Evolutionary conservation across 2,888 invertebrate species (phyloP).

Genomic region (Cyclophora punctaria): DNA sequence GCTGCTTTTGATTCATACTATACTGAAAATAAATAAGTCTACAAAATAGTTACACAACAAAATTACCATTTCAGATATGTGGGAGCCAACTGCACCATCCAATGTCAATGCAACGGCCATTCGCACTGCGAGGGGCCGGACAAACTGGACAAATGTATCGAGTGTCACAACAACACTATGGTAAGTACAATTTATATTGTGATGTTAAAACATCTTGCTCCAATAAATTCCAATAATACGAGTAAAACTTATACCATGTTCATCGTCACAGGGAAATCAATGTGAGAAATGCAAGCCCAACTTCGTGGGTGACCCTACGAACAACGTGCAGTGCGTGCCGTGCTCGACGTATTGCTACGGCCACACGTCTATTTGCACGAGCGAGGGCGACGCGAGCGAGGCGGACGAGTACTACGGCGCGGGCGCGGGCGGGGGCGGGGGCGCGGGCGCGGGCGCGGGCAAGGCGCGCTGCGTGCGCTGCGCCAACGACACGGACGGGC

Average conservation of each 20-base stretch:
- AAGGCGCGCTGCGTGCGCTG: slow-evolving; percentile 91
- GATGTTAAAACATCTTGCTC: background rate
- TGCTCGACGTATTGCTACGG: slow-evolving; percentile 93
- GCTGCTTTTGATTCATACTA: background rate
- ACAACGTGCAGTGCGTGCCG: slow-evolving; percentile 89
- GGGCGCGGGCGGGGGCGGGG: slow-evolving; percentile 52
- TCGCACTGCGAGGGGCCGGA: slow-evolving; percentile 93
- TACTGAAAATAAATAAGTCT: background rate
- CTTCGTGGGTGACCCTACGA: slow-evolving; percentile 93
- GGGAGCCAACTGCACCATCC: slow-evolving; percentile 93
- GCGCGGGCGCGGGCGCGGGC: slow-evolving; percentile 67
- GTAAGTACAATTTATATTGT: slow-evolving; percentile 41
- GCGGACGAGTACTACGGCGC: slow-evolving; percentile 79
- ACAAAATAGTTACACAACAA: background rate
- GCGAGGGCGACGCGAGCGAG: slow-evolving; percentile 72
- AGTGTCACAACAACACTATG: slow-evolving; percentile 95
- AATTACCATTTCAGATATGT: slow-evolving; percentile 56
- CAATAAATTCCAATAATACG: no score
- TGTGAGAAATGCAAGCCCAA: slow-evolving; percentile 93
- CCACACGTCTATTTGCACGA: slow-evolving; percentile 87
- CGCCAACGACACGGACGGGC: slow-evolving; percentile 86
- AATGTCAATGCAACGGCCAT: slow-evolving; percentile 96
- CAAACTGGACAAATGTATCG: slow-evolving; percentile 84
- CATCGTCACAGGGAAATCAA: slow-evolving; percentile 80
- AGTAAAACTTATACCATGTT: background rate